Evolutionary conservation across 2,797 vertebrate species (phyloP), one percentile per base, ranked within the genome.

Genomic region (Melanotaenia boesemani): DNA sequence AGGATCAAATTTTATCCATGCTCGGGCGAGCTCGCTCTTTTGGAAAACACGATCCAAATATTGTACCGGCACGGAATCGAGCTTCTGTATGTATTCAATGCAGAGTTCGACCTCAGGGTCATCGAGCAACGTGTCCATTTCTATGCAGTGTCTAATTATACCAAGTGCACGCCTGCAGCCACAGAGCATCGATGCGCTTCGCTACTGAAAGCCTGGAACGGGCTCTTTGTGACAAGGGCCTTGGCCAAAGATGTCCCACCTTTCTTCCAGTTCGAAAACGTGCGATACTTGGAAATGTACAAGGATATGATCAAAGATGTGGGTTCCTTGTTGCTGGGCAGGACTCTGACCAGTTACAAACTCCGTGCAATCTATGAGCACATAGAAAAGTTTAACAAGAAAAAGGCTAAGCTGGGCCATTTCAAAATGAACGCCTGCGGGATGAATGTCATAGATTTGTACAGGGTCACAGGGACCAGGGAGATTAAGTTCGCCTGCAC

Each of bases 361-460:
- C 32, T 20, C 4, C 11, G 0, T 7, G n/a, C 1, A 22, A 12
- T 56, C 2, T 16, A 5, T 1, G 1, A 0, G 1, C 34, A 54
- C 28, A 6, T 82, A 0, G 52, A 26, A 0, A 55, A 1, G 20
- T 84, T 84, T 59, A 80, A 84, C 63, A 74, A 65, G 18, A 50
- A 26, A 0, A 80, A 83, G 32, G 61, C 36, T 0, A 83, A 83
- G 6, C 16, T 80, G 10, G 66, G 81, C 2, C 81, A 80, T 24
- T 80, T 83, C 55, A 83, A 80, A n/a, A 74, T 83, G 46, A 80
- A 63, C 55, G 34, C 57, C 15, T 77, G 70, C 20, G 73, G 81
- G 0, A 55, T 70, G 59, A 79, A 50, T 11, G n/a, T 83, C 0
- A 12, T 83, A 0, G 81, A 83, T 15, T 52, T 83, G 34, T 76